Percentiles rank a stretch among this genome's conserved stretches.
These are phyloP conservation scores for Cossypha dichroa DNA, from an alignment of 2,797 vertebrate species.

Conservation along the genomic window DNA sequence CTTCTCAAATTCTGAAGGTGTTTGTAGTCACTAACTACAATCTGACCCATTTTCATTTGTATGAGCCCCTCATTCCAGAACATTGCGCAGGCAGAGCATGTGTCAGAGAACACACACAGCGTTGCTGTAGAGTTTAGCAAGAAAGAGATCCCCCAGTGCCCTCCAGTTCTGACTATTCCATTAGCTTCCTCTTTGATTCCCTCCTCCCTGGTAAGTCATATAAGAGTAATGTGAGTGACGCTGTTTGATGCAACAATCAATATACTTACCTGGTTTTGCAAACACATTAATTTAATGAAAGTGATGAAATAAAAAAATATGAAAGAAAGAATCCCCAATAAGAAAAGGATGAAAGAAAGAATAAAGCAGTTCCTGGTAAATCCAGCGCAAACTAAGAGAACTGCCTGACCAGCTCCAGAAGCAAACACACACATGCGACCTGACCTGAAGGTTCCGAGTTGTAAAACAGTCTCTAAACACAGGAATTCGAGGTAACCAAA, in stretches of 20 bases:
- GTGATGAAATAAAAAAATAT: not conserved
- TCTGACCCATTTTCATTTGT: not conserved
- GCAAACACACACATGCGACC: not conserved
- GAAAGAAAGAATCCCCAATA: not conserved
- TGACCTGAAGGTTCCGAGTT: not conserved
- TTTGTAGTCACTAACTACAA: not conserved
- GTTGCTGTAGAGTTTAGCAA: not conserved
- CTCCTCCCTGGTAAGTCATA: not conserved
- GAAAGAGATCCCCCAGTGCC: not conserved
- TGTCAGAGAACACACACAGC: not conserved
- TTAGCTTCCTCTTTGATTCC: not conserved
- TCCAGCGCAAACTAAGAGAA: not conserved
- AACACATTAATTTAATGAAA: not conserved
- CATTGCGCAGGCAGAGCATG: not conserved
- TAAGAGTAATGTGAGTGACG: not conserved
- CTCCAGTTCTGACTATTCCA: not conserved
- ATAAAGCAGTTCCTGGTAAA: not conserved
- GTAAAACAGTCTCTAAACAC: not conserved
- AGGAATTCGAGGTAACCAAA: not conserved
- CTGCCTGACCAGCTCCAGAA: not conserved
- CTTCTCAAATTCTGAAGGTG: not conserved
- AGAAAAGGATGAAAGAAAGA: not conserved
- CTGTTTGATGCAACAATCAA: rapidly evolving
- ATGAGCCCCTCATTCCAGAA: not conserved
- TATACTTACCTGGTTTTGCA: not conserved